Conservation (phyloP, 2,113 vertebrate genomes). For the Electrona antarctica region DNA sequence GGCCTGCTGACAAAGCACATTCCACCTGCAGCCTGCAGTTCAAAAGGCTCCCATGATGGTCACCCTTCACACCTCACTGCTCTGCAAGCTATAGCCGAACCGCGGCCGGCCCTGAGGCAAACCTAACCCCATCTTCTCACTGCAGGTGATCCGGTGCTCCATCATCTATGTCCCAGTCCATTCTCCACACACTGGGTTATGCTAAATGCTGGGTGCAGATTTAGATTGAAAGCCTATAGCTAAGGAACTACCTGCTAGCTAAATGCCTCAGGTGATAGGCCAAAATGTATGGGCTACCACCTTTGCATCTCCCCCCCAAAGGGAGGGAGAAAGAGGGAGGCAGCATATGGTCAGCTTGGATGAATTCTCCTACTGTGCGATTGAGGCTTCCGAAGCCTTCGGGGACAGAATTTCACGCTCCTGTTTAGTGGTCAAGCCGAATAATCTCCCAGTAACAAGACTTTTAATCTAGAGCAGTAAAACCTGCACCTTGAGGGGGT, state of each 20-base stretch:
- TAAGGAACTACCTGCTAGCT: constrained; percentile 59
- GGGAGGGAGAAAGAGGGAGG: constrained; percentile 35
- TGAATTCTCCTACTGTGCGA: constrained; percentile 77
- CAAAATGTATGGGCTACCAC: constrained; percentile 52
- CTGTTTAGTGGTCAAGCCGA: constrained; percentile 79
- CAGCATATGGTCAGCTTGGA: constrained; percentile 61
- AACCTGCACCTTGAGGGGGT: constrained; percentile 50
- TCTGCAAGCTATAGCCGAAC: constrained; percentile 36
- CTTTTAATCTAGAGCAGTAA: constrained; percentile 67
- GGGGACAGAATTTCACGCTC: constrained; percentile 69
- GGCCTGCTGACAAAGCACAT: constrained; percentile 77
- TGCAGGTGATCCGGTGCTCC: constrained; percentile 67
- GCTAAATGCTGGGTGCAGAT: constrained; percentile 21
- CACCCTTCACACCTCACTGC: constrained; percentile 50
- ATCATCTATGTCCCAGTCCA: constrained; percentile 57
- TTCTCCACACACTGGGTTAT: constrained; percentile 39
- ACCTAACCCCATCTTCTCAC: constrained; percentile 60
- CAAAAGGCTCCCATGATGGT: constrained; percentile 68
- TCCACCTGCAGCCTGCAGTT: constrained; percentile 74
- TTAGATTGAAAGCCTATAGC: not conserved
- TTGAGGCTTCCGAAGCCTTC: constrained; percentile 56
- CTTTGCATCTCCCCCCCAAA: constrained; percentile 43
- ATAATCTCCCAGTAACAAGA: constrained; percentile 82
- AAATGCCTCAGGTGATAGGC: constrained; percentile 64
- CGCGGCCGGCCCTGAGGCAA: constrained; percentile 65